Evolutionary conservation across 2,888 invertebrate genomes (phyloP).

Genomic region (Cancer borealis): DNA sequence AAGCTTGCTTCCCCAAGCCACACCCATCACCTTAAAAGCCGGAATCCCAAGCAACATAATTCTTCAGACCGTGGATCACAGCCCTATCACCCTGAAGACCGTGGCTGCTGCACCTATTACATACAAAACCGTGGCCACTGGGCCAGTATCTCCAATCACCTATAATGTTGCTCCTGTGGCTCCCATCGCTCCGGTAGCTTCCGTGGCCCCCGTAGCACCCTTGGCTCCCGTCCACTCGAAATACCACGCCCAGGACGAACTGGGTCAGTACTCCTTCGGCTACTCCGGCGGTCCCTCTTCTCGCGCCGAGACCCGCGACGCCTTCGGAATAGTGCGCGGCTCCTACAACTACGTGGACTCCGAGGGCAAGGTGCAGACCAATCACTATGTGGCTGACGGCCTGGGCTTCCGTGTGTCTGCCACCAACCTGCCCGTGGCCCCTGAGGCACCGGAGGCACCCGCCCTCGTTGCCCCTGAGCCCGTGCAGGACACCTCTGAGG

Average conservation of each 20-base stretch:
- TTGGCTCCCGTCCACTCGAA: constrained; percentile 62
- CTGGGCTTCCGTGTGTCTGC: constrained; percentile 85
- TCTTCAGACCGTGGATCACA: not conserved
- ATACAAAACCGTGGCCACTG: no score
- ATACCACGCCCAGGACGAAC: constrained; percentile 66
- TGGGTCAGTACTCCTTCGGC: constrained; percentile 81
- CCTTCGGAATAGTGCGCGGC: constrained; percentile 73
- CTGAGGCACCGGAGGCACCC: constrained; percentile 77
- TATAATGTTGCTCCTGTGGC: constrained; percentile 55
- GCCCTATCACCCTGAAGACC: constrained; percentile 54
- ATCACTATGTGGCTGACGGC: constrained; percentile 78
- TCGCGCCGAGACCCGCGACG: constrained; percentile 82
- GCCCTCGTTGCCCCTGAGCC: constrained; percentile 78
- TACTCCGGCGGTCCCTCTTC: constrained; percentile 85
- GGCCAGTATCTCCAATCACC: constrained; percentile 35
- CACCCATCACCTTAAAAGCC: constrained; percentile 45
- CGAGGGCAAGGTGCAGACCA: constrained; percentile 83
- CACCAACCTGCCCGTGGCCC: constrained; percentile 83
- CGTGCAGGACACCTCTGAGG: constrained; percentile 80
- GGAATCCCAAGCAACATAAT: not conserved
- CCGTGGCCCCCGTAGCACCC: no score
- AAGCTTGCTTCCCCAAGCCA: not conserved
- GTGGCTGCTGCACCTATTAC: constrained; percentile 47
- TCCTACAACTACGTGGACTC: constrained; percentile 76
- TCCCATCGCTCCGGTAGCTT: not conserved